Evolutionary conservation across 2,797 vertebrate species (phyloP).

Genomic region (Numenius phaeopus): DNA sequence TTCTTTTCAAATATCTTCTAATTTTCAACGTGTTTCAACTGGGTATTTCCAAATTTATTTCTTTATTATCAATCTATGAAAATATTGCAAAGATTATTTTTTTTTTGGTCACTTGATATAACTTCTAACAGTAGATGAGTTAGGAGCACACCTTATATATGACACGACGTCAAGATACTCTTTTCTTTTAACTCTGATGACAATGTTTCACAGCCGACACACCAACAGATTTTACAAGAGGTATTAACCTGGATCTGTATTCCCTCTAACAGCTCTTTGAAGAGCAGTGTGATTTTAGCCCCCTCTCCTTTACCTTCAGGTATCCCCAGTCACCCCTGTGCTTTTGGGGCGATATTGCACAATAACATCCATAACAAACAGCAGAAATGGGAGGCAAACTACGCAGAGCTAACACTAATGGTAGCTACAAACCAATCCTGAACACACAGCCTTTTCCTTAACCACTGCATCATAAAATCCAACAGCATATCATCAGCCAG

Average conservation of each 20-base stretch:
- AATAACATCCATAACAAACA: background rate
- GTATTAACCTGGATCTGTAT: background rate
- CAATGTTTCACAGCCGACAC: background rate
- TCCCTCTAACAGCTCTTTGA: background rate
- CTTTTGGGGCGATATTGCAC: background rate
- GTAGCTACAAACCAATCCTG: background rate
- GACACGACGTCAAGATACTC: background rate
- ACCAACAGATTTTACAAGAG: background rate
- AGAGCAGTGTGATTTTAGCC: background rate
- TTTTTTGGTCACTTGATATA: background rate
- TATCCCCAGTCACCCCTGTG: background rate
- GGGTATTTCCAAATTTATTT: background rate
- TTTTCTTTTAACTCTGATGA: background rate
- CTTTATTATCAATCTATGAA: background rate
- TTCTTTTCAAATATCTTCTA: background rate
- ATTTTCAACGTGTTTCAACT: background rate
- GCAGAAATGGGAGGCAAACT: background rate
- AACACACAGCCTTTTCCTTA: background rate
- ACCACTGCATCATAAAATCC: background rate
- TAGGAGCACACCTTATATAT: background rate
- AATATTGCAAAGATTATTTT: background rate
- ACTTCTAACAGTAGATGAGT: background rate
- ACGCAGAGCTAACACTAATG: background rate
- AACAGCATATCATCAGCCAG: background rate
- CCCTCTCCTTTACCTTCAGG: background rate